These are phyloP conservation scores for Argyrosomus japonicus DNA, from an alignment of 2,113 vertebrate species.

Conservation along the genomic window DNA sequence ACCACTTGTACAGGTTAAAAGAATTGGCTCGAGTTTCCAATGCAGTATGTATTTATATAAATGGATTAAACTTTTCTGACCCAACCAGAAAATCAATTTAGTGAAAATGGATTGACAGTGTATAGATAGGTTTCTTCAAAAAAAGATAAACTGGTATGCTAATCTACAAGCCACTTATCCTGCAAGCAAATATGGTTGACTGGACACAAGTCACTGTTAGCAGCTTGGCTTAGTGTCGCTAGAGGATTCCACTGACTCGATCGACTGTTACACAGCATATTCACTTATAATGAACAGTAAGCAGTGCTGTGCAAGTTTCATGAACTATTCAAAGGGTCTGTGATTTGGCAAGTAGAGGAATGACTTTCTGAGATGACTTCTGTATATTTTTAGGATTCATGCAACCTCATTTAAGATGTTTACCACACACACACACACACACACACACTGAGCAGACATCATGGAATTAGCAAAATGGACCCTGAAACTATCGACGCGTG, in stretches of 20 bases:
- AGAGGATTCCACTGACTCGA: slow-evolving; percentile 43
- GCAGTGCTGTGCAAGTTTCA: slow-evolving; percentile 7
- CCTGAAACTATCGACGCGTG: slow-evolving; percentile 32
- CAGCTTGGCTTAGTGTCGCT: slow-evolving; percentile 20
- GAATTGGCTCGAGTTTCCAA: background rate
- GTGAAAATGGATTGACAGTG: background rate
- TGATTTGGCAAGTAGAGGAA: background rate
- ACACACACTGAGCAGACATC: background rate
- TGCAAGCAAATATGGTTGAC: slow-evolving; percentile 24
- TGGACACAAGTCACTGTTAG: slow-evolving; percentile 19
- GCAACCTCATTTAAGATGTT: slow-evolving; percentile 8
- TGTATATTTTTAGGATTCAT: background rate
- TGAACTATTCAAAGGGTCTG: slow-evolving; percentile 1
- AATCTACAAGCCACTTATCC: slow-evolving; percentile 22
- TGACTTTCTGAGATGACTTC: background rate
- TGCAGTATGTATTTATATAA: slow-evolving; percentile 2
- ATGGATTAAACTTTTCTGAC: background rate
- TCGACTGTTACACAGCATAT: slow-evolving; percentile 32
- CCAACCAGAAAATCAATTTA: background rate
- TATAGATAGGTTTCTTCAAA: background rate
- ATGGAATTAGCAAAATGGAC: slow-evolving; percentile 12
- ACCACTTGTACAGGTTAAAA: background rate
- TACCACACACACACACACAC: background rate
- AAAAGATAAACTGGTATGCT: slow-evolving; percentile 3
- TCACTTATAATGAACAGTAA: slow-evolving; percentile 20